Conservation (phyloP, 2,797 vertebrate species). For the Sebastiscus albofasciatus region DNA sequence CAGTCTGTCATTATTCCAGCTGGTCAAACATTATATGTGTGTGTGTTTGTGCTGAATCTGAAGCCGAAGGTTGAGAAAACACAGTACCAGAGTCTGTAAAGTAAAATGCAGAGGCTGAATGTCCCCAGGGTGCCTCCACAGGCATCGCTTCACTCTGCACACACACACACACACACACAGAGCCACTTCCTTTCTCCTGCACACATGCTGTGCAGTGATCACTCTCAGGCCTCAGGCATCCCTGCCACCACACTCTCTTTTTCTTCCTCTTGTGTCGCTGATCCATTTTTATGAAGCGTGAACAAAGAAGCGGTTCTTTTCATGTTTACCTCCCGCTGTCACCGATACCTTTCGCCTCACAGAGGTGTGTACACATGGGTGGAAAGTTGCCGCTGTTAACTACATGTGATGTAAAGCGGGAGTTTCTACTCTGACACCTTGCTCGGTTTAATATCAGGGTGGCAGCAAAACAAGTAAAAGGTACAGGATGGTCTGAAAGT, state of each 20-base stretch:
- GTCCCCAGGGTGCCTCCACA: conserved; percentile 23
- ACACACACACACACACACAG: not conserved
- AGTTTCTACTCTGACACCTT: not conserved
- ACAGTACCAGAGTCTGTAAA: not conserved
- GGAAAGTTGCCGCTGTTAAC: conserved; percentile 14
- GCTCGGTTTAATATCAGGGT: not conserved
- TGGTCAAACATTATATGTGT: not conserved
- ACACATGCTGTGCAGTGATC: not conserved
- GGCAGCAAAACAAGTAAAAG: not conserved
- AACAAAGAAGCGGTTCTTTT: conserved; percentile 9
- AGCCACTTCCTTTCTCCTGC: not conserved
- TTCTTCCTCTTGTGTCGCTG: not conserved
- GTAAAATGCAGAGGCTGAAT: not conserved
- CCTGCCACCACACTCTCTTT: not conserved
- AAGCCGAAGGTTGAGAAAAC: not conserved
- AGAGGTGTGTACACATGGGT: not conserved
- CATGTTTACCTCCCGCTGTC: conserved; percentile 1
- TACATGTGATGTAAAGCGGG: not conserved
- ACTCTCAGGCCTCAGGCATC: conserved; percentile 1
- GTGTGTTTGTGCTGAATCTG: not conserved
- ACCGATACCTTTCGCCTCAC: not conserved
- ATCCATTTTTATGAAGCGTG: conserved; percentile 22
- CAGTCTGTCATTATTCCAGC: conserved; percentile 17
- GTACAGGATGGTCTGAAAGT: not conserved
- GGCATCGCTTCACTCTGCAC: not conserved